A percentile compares a stretch with the other conserved stretches of the same genome.
These are phyloP conservation scores for Chrysomela aeneicollis DNA, from an alignment of 2,888 invertebrate species.

Conservation along the genomic window DNA sequence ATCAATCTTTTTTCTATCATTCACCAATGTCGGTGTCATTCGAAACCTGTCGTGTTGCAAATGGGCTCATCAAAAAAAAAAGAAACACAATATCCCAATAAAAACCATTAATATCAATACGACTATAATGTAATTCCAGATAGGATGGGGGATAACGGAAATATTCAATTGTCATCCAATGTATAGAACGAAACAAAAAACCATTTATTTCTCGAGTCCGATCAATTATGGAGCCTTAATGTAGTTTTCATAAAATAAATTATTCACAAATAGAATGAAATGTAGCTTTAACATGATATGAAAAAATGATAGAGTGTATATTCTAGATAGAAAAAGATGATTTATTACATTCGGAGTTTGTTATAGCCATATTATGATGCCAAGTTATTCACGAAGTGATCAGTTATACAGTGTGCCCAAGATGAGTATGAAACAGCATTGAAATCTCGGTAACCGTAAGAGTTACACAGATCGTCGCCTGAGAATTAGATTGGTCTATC, in stretches of 20 bases:
- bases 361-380: too few relatives aligned
- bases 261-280: constrained; percentile 40
- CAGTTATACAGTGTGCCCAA: too few relatives aligned
- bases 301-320: constrained; percentile 29
- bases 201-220: constrained; percentile 33
- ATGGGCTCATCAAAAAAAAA: constrained; percentile 30
- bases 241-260: constrained; percentile 40
- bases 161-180: constrained; percentile 37
- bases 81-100: constrained; percentile 40
- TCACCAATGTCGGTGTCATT: constrained; percentile 20
- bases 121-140: constrained; percentile 39
- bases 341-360: constrained; percentile 14
- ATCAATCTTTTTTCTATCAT: not conserved
- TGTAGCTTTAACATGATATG: constrained; percentile 39
- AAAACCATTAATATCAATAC: constrained; percentile 41
- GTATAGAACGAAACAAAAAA: constrained; percentile 34
- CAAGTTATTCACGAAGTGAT: not conserved
- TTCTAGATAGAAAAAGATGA: constrained; percentile 27
- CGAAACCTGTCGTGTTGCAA: constrained; percentile 33
- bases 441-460: too few relatives aligned
- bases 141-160: constrained; percentile 34
- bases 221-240: constrained; percentile 39
- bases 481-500: too few relatives aligned
- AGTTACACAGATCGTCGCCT: too few relatives aligned
- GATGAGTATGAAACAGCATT: too few relatives aligned